Base-by-base conservation (phyloP, 1,140 invertebrate genomes). In the Aphelenchoides besseyi region DNA sequence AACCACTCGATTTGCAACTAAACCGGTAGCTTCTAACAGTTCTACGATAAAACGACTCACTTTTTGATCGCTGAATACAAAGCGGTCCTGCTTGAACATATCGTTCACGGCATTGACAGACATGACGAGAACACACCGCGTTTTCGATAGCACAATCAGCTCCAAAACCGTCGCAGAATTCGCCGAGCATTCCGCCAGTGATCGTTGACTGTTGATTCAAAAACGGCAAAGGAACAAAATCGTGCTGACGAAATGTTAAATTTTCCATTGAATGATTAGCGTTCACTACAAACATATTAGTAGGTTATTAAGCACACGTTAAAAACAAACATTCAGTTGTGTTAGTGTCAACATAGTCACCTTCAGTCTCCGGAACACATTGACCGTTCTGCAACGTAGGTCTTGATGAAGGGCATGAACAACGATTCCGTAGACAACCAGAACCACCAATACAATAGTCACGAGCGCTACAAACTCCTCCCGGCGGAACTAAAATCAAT, bases 41-140 rank as follows among this genome's bases (percentile, higher is more conserved):
- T 5, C n/a, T 2, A 28, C 73, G 28, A 77, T 74, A 30, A 3
- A 26, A 28, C n/a, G 16, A 48, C 54, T 68, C 32, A 77, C 75
- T 78, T 71, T 77, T 78, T 32, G 41, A 57, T n/a, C 53, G 54
- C 12, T 33, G 32, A 69, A 77, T 28, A 61, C 75, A 77, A 3
- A 77, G 29, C 5, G 66, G 48, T 1, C 75, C 75, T 26, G 75
- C 76, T 28, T 77, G 75, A n/a, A 77, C 76, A 78, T 52, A 77
- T 12, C 54, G 36, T 28, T 61, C 33, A 8, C 23, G 28, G 41
- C 75, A 77, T 33, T 76, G 75, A 30, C 75, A 77, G 30, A 76
- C 61, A 32, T 59, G 54, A 32, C 68, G 35, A 26, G 48, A 18
- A 26, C 74, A 76, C 0, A n/a, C 29, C n/a, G 73, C 73, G 23